Evolutionary conservation across 2,113 vertebrate genomes (phyloP), one percentile per base, ranked within the genome.

Genomic region (Oryzias woworae): DNA sequence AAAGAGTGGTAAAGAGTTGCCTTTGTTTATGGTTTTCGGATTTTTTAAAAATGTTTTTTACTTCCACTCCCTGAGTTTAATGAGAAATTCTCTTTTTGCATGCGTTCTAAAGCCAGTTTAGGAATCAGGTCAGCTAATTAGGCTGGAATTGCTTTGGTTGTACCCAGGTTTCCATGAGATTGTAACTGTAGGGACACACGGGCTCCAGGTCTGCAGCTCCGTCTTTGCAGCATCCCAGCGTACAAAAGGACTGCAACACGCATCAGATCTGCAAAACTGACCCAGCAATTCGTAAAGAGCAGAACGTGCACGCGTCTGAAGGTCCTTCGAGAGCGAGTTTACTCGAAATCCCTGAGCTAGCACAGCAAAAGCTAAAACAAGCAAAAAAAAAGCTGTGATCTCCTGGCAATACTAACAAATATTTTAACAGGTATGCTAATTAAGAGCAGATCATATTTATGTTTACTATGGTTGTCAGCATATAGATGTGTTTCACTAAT

Each of bases 41-140:
- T 14, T 7, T 24, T 54, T 41, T 57, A 3, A 15, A 56, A 64
- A 18, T 45, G 24, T 20, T 46, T 62, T 51, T 42, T 62, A 43
- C 58, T 62, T 56, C 59, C 63, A 68, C 12, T 71, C 23, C 73
- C 69, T 54, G 58, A 26, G 68, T 48, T 55, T 65, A 66, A 50
- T 41, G 54, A 78, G 54, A 43, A 71, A 50, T 53, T 71, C 69
- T 77, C 54, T 52, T 58, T 26, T 70, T 58, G 78, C 71, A 74
- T 79, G 72, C 75, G 80, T 80, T 69, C 72, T 80, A 66, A 72
- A 67, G 75, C 80, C 68, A 69, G 45, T 84, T 69, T 73, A 74
- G 71, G 85, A 90, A 89, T 85, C 84, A 85, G 88, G 85, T 83
- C 87, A 85, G 78, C 74, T 88, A 88, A 88, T 90, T 87, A 88